Evolutionary conservation across 2,888 invertebrate species (phyloP).

Genomic region (Chymomyza amoena): DNA sequence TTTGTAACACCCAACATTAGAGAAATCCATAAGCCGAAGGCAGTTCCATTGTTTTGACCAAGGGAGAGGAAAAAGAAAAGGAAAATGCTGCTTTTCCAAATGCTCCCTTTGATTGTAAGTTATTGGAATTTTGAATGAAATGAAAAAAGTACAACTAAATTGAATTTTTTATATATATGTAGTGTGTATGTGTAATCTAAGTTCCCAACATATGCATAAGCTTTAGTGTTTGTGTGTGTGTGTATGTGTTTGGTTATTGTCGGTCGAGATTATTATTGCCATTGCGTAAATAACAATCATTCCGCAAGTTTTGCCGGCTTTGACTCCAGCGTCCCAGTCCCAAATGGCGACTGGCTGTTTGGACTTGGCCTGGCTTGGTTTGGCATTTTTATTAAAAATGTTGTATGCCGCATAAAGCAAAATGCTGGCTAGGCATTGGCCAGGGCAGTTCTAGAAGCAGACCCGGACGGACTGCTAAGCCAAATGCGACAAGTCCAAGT

Average conservation of each 20-base stretch:
- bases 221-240: slow-evolving; percentile 11
- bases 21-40: no score
- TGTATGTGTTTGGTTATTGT: slow-evolving; percentile 32
- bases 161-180: slow-evolving; percentile 46
- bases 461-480: slow-evolving; percentile 34
- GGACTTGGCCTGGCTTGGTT: background rate
- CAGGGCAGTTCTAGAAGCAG: background rate
- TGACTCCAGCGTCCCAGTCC: background rate
- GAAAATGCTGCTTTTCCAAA: slow-evolving; percentile 4
- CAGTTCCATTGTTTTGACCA: background rate
- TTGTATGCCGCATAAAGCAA: background rate
- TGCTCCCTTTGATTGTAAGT: slow-evolving; percentile 44
- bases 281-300: slow-evolving; percentile 75
- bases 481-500: slow-evolving; percentile 14
- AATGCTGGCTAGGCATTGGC: background rate
- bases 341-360: background rate
- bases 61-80: background rate
- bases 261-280: slow-evolving; percentile 65
- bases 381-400: slow-evolving; percentile 62
- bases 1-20: no score
- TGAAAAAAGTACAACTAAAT: slow-evolving; percentile 43
- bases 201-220: background rate
- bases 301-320: slow-evolving; percentile 32
- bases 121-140: slow-evolving; percentile 59
- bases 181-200: background rate